Evolutionary conservation across 1,140 invertebrate genomes (phyloP), one percentile per base, ranked within the genome.

Genomic region (Scaptodrosophila lebanonensis): DNA sequence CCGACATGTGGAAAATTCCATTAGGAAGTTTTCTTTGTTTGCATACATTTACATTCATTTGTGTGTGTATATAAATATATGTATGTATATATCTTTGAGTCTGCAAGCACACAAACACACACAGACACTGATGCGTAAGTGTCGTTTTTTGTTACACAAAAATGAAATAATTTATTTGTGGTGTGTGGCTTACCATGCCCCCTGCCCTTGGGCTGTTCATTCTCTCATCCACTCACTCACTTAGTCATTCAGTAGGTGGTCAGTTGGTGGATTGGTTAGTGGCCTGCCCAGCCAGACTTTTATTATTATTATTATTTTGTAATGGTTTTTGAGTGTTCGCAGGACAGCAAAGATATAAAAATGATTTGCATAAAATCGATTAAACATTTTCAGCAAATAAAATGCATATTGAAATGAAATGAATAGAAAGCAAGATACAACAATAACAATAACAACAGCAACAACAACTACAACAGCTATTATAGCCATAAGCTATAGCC

Each of bases 21-120:
- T 77, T 77, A 77, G 68, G 68, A 77, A 77, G 73, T 77, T 77
- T 73, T 73, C 75, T 79, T 73, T 77, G 73, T 77, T 77, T 77
- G 73, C 73, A 77, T 77, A 77, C 73, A 77, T 77, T 77, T 77
- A 73, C 73, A 77, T 77, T 59, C 50, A 59, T 44, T 39, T 35
- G 27, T 9, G 11, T 48, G 30, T 35, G 22, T 25, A 25, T 25
- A 25, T 25, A 25, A 4, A 25, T 25, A 8, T 25, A 25, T 25
- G 8, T 25, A 25, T 25, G 22, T 25, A 25, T 25, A 25, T 13
- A 8, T 16, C 8, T 12, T 4, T 33, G 16, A 2, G 12, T n/a
- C 30, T 27, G 12, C 32, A 45, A 62, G n/a, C n/a, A n/a, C n/a
- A n/a, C n/a, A n/a, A n/a, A n/a, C n/a, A n/a, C n/a, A n/a, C n/a